Percentiles rank a stretch among this genome's conserved stretches.
Conservation (phyloP, 2,113 vertebrate genomes). For the Amia ocellicauda region DNA sequence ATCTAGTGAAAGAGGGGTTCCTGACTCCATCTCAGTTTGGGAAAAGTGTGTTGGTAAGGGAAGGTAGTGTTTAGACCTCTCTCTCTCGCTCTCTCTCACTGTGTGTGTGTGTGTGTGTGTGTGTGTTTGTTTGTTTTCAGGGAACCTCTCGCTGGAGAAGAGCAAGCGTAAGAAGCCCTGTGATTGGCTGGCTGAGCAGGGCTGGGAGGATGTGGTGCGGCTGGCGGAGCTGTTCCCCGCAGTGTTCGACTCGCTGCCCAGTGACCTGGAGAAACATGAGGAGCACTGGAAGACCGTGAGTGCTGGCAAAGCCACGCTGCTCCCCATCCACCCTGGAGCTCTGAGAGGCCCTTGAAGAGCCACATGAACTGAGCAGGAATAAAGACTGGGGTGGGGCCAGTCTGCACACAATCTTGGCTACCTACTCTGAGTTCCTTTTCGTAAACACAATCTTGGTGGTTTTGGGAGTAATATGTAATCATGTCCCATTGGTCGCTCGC, state of each 20-base stretch:
- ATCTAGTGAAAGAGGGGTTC: too few relatives aligned
- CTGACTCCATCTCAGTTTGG: too few relatives aligned
- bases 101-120: too few relatives aligned
- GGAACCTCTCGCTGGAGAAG: slow-evolving; percentile 90
- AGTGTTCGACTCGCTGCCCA: slow-evolving; percentile 72
- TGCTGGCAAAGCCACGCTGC: background rate
- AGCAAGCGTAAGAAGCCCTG: slow-evolving; percentile 73
- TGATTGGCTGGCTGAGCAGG: slow-evolving; percentile 83
- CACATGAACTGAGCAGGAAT: background rate
- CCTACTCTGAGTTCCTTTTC: too few relatives aligned
- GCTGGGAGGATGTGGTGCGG: slow-evolving; percentile 88
- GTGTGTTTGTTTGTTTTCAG: slow-evolving; percentile 58
- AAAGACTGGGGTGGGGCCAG: background rate
- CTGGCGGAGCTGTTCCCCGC: slow-evolving; percentile 76
- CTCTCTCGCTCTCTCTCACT: background rate
- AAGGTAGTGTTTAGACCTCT: background rate
- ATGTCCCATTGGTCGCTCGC: too few relatives aligned
- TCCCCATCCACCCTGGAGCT: background rate
- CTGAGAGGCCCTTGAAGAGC: background rate
- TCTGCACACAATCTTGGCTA: too few relatives aligned
- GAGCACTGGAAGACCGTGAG: slow-evolving; percentile 79
- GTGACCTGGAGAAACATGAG: slow-evolving; percentile 70
- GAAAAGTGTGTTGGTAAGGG: slow-evolving; percentile 16
- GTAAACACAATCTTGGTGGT: too few relatives aligned
- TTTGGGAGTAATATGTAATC: too few relatives aligned